A percentile compares a stretch with the other conserved stretches of the same genome.
Evolutionary conservation across 2,888 invertebrate genomes (phyloP).

Genomic region (Seira musarum): DNA sequence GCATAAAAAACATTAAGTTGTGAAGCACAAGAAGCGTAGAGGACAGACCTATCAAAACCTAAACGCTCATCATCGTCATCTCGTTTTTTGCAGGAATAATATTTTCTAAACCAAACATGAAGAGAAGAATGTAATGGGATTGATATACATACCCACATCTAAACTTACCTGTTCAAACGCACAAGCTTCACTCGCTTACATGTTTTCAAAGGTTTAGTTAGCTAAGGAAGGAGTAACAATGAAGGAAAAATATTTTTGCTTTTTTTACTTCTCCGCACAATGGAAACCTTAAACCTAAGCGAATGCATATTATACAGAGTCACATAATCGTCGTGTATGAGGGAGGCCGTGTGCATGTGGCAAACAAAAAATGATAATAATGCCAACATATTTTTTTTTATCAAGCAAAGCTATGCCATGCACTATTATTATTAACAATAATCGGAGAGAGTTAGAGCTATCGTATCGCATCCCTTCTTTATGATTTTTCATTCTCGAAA

Average conservation of each 20-base stretch:
- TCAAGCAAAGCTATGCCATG: not conserved
- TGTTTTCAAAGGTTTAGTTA: conserved; percentile 7
- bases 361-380: conserved; percentile 7
- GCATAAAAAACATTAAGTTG: no score
- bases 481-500: conserved; percentile 9
- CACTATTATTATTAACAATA: conserved; percentile 7
- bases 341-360: conserved; percentile 12
- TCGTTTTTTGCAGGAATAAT: no score
- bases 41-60: no score
- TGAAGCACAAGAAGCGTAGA: no score
- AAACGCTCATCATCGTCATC: no score
- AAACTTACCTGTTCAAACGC: not conserved
- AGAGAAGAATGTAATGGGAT: not conserved
- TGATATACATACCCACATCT: no score
- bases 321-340: not conserved
- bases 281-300: not conserved
- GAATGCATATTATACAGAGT: not conserved
- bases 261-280: not conserved
- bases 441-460: conserved; percentile 13
- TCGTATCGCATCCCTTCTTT: not conserved
- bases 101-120: no score
- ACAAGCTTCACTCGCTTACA: not conserved
- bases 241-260: conserved; percentile 8
- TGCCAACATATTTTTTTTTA: not conserved
- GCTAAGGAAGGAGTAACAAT: conserved; percentile 1